Conservation (phyloP, 2,113 vertebrate species). For the Orientallactaga bullata region DNA sequence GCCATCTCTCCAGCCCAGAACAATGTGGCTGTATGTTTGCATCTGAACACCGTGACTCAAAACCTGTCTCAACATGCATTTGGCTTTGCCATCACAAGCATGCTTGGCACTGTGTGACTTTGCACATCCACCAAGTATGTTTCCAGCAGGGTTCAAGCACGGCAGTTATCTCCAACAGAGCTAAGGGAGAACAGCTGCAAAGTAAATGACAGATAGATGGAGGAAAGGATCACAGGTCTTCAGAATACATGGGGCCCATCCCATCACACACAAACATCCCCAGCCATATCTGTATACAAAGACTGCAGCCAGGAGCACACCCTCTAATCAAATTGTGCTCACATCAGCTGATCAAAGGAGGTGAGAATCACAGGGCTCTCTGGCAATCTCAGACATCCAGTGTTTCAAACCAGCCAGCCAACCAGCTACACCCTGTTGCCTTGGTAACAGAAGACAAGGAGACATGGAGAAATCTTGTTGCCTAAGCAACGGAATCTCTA, state of each 20-base stretch:
- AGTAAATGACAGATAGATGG: not conserved
- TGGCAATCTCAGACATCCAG: not conserved
- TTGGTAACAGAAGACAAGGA: slow-evolving; percentile 68
- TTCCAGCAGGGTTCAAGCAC: too few species aligned
- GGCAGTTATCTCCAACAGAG: too few species aligned
- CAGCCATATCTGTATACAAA: not conserved
- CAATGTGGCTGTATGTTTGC: too few species aligned
- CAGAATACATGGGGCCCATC: not conserved
- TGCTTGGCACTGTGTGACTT: too few species aligned
- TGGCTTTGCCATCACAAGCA: too few species aligned
- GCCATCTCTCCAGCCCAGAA: too few species aligned
- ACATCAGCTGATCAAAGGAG: slow-evolving; percentile 36
- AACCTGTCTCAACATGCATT: too few species aligned
- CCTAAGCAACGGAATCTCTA: slow-evolving; percentile 64
- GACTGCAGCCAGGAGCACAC: not conserved
- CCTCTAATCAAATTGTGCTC: not conserved
- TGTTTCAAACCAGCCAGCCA: slow-evolving; percentile 52
- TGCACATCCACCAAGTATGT: too few species aligned
- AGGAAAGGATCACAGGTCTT: not conserved
- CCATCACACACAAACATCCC: not conserved
- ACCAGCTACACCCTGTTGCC: slow-evolving; percentile 59
- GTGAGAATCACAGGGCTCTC: slow-evolving; percentile 53
- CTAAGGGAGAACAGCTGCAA: not conserved
- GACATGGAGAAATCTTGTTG: slow-evolving; percentile 70
- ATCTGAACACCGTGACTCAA: too few species aligned